Base-by-base conservation (phyloP, 1,140 invertebrate species). In the Tetramorium alpestre region DNA sequence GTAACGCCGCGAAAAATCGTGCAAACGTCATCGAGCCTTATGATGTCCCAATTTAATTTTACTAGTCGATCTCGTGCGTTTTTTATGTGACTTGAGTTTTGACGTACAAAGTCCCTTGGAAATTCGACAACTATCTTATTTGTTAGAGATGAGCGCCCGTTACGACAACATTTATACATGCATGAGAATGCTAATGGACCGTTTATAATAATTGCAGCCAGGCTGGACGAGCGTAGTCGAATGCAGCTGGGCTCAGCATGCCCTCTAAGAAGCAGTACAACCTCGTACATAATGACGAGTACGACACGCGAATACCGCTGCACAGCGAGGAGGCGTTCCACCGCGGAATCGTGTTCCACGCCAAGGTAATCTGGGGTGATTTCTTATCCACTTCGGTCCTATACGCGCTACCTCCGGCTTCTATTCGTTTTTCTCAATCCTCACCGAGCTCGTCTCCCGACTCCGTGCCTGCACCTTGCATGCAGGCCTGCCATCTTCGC, bases 271-370 rank as follows among this genome's bases (percentile, higher is more conserved):
- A 97, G 95, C 97, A 98, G 92, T 99, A 99, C 96, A 98, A 99
- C 95, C 96, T 99, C 94, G 98, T 99, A 92, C 97, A 98, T 89
- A 98, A 99, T 95, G 99, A 99, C 95, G 98, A 99, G 91, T 98
- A 98, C 95, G 99, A 99, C 95, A 98, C 98, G 76, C 96, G 98
- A 91, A 98, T 99, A 92, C 99, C 99, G 10, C 95, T 99, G 64
- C 98, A 99, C 96, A 98, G 98, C 77, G 99, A 99, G 87, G 98
- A 99, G 95, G 98, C 99, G 65, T 99, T 99, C 95, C 97, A 99
- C 89, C 98, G 99, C 96, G 99, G 99, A 86, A 99, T 99, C 95
- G 97, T 97, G 92, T 99, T 99, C 96, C 98, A 99, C 95, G 99
- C 98, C 81, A 99, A 99, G 98, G 99, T 99, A 96, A 95, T 89